Evolutionary conservation across 2,797 vertebrate species (phyloP).

Genomic region (Zenarchopterus dispar): DNA sequence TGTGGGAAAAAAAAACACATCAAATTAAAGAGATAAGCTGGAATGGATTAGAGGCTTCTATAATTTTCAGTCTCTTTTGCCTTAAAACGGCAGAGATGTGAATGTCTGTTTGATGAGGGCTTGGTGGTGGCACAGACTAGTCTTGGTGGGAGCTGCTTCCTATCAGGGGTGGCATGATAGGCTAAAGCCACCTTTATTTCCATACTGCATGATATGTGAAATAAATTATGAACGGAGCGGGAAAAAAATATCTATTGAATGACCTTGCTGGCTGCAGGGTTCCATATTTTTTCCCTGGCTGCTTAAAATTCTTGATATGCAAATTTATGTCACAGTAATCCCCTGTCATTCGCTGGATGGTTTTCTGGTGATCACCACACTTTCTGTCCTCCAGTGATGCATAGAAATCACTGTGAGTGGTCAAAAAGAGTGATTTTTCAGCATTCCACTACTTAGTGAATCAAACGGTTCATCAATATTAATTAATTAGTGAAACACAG

Average conservation of each 20-base stretch:
- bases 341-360: constrained; percentile 65
- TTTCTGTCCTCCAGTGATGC: constrained; percentile 28
- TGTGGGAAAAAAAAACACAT: constrained; percentile 9
- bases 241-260: constrained; percentile 81
- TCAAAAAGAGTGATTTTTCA: constrained; percentile 11
- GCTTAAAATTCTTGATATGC: constrained; percentile 84
- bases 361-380: constrained; percentile 30
- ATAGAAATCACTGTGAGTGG: constrained; percentile 37
- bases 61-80: constrained; percentile 33
- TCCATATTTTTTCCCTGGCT: constrained; percentile 82
- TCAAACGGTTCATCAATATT: neutral
- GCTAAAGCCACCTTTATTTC: constrained; percentile 76
- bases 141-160: constrained; percentile 72
- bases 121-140: constrained; percentile 49
- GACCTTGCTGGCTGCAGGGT: constrained; percentile 87
- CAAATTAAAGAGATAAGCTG: constrained; percentile 54
- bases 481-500: neutral
- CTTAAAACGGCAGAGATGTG: constrained; percentile 19
- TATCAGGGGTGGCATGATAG: constrained; percentile 80
- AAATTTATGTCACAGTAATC: constrained; percentile 83
- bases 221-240: constrained; percentile 79
- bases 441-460: constrained; percentile 3
- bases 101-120: constrained; percentile 55
- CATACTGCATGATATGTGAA: constrained; percentile 82
- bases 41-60: constrained; percentile 59